Evolutionary conservation across 2,113 vertebrate genomes (phyloP).

Genomic region (Nothobranchius furzeri): DNA sequence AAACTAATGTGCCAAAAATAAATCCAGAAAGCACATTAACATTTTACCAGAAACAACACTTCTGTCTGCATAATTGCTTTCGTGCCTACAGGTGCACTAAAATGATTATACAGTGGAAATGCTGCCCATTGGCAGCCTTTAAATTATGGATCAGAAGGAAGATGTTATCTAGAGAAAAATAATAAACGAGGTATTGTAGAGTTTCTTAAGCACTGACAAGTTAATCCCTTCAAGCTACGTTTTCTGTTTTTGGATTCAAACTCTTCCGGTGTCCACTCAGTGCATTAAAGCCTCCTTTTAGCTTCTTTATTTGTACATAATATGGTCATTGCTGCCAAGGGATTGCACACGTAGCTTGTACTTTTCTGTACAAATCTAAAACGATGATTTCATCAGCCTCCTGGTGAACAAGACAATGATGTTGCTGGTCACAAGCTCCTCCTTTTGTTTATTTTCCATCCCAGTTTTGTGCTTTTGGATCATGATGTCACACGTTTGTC

Average conservation of each 20-base stretch:
- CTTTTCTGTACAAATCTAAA: conserved; percentile 49
- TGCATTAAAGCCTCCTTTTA: conserved; percentile 31
- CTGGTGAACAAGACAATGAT: too few relatives aligned
- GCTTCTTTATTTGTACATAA: conserved; percentile 54
- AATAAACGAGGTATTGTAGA: not conserved
- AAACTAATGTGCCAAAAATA: not conserved
- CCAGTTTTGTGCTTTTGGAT: conserved; percentile 11
- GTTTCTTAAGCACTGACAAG: conserved; percentile 3
- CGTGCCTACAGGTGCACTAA: conserved; percentile 9
- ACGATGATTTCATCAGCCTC: conserved; percentile 24
- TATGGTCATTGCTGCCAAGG: conserved; percentile 47
- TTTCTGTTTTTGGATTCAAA: conserved; percentile 26
- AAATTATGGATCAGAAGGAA: conserved; percentile 13
- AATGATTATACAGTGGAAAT: conserved; percentile 15
- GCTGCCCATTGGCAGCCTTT: conserved; percentile 8
- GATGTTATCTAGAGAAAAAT: conserved; percentile 17
- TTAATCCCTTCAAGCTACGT: conserved; percentile 2
- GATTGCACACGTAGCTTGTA: conserved; percentile 27
- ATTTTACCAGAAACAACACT: conserved; percentile 5
- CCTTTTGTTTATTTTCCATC: not conserved
- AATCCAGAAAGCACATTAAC: not conserved
- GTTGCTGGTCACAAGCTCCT: not conserved
- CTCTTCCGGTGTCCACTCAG: conserved; percentile 8
- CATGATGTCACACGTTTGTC: conserved; percentile 9
- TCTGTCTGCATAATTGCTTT: conserved; percentile 1